phyloP scores from a whole-genome alignment of 2,888 invertebrate genomes.

The Bellardia pandia region DNA sequence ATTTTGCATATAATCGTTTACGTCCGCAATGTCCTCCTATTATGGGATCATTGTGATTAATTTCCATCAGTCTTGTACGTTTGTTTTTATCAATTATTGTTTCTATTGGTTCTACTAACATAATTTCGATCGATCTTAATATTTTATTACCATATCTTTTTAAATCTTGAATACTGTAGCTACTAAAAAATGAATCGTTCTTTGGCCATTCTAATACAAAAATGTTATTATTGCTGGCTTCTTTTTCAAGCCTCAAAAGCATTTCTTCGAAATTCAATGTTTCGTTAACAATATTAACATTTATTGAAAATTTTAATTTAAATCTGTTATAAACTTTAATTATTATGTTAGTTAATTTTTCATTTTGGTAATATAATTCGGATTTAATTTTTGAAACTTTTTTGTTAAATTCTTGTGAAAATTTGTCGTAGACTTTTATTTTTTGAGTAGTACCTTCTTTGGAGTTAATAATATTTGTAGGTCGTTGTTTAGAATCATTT shows the following conservation, averaged over 20 bases:
- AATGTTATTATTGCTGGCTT: slow-evolving; percentile 49
- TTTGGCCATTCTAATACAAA: slow-evolving; percentile 31
- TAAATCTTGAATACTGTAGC: slow-evolving; percentile 13
- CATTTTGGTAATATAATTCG: slow-evolving; percentile 1
- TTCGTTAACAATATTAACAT: slow-evolving; percentile 58
- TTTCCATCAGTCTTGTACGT: not conserved
- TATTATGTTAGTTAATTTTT: not conserved
- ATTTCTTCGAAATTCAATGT: slow-evolving; percentile 54
- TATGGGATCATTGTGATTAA: slow-evolving; percentile 33
- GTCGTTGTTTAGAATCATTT: not conserved
- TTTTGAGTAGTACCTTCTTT: too few relatives aligned
- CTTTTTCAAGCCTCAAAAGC: slow-evolving; percentile 53
- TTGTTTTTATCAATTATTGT: not conserved
- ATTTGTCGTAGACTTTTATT: slow-evolving; percentile 29
- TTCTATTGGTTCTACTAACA: slow-evolving; percentile 32
- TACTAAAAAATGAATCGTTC: slow-evolving; percentile 31
- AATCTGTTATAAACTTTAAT: slow-evolving; percentile 40
- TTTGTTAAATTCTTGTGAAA: slow-evolving; percentile 8
- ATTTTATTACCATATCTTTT: slow-evolving; percentile 42
- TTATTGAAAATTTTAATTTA: slow-evolving; percentile 32
- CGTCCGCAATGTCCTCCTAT: slow-evolving; percentile 30
- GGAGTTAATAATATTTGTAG: not conserved
- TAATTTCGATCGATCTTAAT: slow-evolving; percentile 41
- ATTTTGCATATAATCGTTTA: slow-evolving; percentile 48
- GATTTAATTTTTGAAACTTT: slow-evolving; percentile 18